phyloP scores from a whole-genome alignment of 2,113 vertebrate species.

The Tiliqua scincoides region DNA sequence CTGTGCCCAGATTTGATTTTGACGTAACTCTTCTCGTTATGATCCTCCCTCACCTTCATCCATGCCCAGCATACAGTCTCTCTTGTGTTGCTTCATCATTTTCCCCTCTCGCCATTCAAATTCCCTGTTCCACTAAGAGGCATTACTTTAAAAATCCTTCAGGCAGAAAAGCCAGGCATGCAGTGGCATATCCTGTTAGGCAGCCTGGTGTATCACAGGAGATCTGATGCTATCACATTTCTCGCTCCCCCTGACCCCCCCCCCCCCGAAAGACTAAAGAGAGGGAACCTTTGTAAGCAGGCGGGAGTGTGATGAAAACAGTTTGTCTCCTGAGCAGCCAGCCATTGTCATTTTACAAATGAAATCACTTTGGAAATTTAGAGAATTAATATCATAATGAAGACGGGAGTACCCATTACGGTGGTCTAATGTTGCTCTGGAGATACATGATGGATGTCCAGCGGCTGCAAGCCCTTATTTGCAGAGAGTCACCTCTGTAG shows the following conservation, averaged over 20 bases:
- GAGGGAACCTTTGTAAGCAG: constrained; percentile 81
- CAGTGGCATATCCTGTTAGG: constrained; percentile 85
- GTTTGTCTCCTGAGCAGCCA: constrained; percentile 90
- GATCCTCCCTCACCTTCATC: constrained; percentile 74
- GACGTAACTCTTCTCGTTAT: constrained; percentile 70
- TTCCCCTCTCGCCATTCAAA: constrained; percentile 52
- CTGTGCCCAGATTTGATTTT: constrained; percentile 68
- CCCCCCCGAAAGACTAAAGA: constrained; percentile 80
- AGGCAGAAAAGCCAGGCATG: constrained; percentile 78
- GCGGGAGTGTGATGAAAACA: constrained; percentile 86
- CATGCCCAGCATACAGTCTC: constrained; percentile 66
- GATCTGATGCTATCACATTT: constrained; percentile 89
- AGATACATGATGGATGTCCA: constrained; percentile 94
- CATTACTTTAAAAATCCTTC: constrained; percentile 76
- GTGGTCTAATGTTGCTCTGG: constrained; percentile 95
- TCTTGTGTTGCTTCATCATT: constrained; percentile 54
- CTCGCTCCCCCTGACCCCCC: constrained; percentile 73
- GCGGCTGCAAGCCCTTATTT: constrained; percentile 94
- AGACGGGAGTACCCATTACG: constrained; percentile 93
- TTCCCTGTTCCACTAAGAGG: constrained; percentile 74
- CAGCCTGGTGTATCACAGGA: constrained; percentile 88
- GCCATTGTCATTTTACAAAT: constrained; percentile 94
- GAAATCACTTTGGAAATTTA: constrained; percentile 93
- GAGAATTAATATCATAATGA: constrained; percentile 99
- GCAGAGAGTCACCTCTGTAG: constrained; percentile 92